Percentiles rank a stretch among this genome's conserved stretches.
phyloP scores from a whole-genome alignment of 2,113 vertebrate genomes.

The Agelaius phoeniceus region DNA sequence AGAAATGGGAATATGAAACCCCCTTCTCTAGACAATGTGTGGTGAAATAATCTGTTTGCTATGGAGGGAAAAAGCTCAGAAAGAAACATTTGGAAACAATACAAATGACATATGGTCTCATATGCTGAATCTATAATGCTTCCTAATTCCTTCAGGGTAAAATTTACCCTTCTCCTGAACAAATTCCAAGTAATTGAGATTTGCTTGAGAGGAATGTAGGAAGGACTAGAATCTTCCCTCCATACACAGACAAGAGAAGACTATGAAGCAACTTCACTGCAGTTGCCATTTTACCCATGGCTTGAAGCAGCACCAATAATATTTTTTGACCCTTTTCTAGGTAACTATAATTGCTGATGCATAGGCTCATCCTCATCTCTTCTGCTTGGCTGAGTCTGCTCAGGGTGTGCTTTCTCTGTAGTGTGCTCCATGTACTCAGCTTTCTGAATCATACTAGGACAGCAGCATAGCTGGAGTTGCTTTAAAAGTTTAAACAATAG shows the following conservation, averaged over 20 bases:
- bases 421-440: neutral
- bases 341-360: neutral
- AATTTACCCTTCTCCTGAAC: constrained; percentile 31
- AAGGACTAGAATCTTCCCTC: neutral
- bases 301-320: neutral
- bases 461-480: neutral
- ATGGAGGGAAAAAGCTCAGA: constrained; percentile 12
- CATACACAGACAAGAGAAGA: neutral
- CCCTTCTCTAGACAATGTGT: constrained; percentile 18
- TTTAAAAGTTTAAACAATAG: neutral
- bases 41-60: neutral
- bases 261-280: neutral
- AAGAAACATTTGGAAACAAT: constrained; percentile 64
- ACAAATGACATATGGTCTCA: constrained; percentile 43
- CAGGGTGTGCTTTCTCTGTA: neutral
- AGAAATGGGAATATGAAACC: constrained; percentile 31
- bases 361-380: neutral
- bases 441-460: neutral
- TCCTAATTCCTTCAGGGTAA: constrained; percentile 33
- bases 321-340: neutral
- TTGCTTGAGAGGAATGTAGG: neutral
- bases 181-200: constrained; percentile 36
- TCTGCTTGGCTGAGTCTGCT: neutral
- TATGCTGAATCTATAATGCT: constrained; percentile 32
- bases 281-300: neutral